Percentiles rank a stretch among this genome's conserved stretches.
Conservation (phyloP, 2,888 invertebrate genomes). For the Tortricodes alternella region DNA sequence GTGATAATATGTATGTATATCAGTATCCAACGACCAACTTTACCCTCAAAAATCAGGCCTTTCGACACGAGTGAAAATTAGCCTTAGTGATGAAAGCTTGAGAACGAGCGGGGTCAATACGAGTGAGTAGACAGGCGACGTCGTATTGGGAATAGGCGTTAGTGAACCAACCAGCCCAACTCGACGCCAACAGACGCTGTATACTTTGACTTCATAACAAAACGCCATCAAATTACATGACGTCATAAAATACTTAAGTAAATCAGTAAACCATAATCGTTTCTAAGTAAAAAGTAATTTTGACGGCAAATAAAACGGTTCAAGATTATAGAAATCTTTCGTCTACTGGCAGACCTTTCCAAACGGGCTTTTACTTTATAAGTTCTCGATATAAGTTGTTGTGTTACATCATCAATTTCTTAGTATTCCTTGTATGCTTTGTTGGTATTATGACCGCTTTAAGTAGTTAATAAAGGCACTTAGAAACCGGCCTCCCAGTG, state of each 20-base stretch:
- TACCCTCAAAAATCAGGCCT: too few relatives aligned
- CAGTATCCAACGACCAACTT: too few relatives aligned
- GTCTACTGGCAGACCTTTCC: too few relatives aligned
- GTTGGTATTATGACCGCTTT: constrained; percentile 33
- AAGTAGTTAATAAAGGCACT: constrained; percentile 55
- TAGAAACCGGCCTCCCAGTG: constrained; percentile 52
- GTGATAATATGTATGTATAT: too few relatives aligned
- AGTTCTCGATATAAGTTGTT: too few relatives aligned
- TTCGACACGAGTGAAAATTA: too few relatives aligned
- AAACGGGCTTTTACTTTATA: too few relatives aligned
- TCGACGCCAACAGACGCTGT: background rate
- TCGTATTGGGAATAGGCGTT: background rate
- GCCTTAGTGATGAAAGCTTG: too few relatives aligned
- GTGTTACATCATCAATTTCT: background rate
- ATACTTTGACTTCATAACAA: constrained; percentile 5
- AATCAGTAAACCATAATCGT: background rate
- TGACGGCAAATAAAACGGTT: background rate
- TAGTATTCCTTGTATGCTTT: constrained; percentile 1
- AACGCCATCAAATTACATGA: background rate
- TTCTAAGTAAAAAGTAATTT: background rate
- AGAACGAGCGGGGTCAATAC: background rate
- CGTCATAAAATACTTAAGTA: background rate
- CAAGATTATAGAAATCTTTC: too few relatives aligned
- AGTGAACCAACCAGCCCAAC: background rate
- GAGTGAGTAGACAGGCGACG: background rate